Base-by-base conservation (phyloP, 2,888 invertebrate genomes). In the Gibbula magus region DNA sequence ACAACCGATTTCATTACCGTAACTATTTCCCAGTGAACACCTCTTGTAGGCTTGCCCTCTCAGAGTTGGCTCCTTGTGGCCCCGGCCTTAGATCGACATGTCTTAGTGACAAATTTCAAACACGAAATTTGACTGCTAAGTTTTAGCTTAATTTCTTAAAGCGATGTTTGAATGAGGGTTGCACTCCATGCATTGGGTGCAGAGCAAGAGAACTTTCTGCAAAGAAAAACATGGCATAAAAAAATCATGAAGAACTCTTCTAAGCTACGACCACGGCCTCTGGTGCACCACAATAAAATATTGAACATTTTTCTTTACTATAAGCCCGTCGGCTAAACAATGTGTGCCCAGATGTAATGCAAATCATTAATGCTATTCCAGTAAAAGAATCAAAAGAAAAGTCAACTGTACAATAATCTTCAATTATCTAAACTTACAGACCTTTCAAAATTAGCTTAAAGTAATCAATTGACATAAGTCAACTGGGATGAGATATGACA, bases 151-250 rank as follows among this genome's bases (percentile, higher is more conserved):
- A 75, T 54, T 53, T 75, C 67, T 52, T 67, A 77, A 78, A 45
- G 61, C 77, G 75, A 79, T 79, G 78, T 79, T 77, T 78, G 81
- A 54, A 53, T 73, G 25, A 76, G 83, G 70, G 79, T 78, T 51
- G 79, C 79, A 73, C 75, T 73, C 75, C 75, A 52, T 75, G 53
- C 75, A 52, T 75, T 75, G 75, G 53, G 53, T 52, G 75, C 75
- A 75, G 73, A 67, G 25, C 29, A 35, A 67, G 67, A 32, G 73
- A 39, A 53, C n/a, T 54, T 53, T 84, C 85, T 85, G 85, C 83
- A 85, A 85, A 83, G 79, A 85, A 85, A 85, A 85, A 83, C 78
- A 84, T 81, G 76, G 45, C 75, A 75, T 75, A 75, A 75, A 75
- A 54, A 52, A 54, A 75, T 18, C 70, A 70, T 70, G 70, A 39